Evolutionary conservation across 2,113 vertebrate genomes (phyloP), one percentile per base, ranked within the genome.

Genomic region (Camelus dromedarius): DNA sequence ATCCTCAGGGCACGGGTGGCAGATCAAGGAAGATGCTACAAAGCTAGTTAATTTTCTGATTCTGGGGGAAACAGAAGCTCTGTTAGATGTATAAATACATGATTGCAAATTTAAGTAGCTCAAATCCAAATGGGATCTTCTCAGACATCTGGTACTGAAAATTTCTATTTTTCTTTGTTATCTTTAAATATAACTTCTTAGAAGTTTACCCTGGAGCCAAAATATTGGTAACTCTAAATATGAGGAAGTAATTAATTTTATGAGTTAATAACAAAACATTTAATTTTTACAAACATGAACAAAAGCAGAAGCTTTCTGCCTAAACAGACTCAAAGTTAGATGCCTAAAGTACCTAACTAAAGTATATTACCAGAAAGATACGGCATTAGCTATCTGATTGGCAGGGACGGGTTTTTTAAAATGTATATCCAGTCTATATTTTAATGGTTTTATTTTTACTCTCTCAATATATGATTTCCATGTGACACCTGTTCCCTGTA

Each of bases 1-100:
- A 99, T 99, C 99, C 99, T 99, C 97, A 97, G 99, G 99, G 98
- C 98, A 99, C 98, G 99, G 98, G 98, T 99, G 99, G 98, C 99
- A 99, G 99, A 99, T 99, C 99, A 99, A 99, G 99, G 97, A 99
- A 99, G 99, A 99, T 99, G 99, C 99, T 99, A 99, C 99, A 99
- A 99, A 99, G 98, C 99, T 99, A 99, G 99, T 99, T 99, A 99
- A 99, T 99, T 99, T 99, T 99, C 99, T 98, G 98, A 99, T 99
- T 99, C 98, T 98, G 98, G 98, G 98, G 98, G 98, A 99, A 99
- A 99, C 99, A 99, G 98, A 99, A 99, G 99, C 98, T 99, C 98
- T 98, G 98, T 98, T 99, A 99, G 98, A 99, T 98, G 98, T 99
- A 99, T 99, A 99, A 99, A 99, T 99, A 99, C 99, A 99, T 99